Base-by-base conservation (phyloP, 2,888 invertebrate species). In the Agrotis exclamationis region DNA sequence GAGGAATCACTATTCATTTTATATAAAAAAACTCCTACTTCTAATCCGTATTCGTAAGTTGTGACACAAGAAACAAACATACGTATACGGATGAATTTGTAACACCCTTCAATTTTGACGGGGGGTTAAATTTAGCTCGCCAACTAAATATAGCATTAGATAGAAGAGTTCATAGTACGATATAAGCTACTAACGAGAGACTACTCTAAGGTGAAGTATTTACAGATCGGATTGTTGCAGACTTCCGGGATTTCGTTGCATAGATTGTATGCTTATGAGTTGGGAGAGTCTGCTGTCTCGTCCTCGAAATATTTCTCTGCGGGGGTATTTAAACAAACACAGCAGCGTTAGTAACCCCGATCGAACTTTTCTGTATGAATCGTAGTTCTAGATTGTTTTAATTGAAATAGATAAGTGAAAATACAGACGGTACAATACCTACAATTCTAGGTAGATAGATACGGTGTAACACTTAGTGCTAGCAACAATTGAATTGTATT, bases 21-120 rank as follows among this genome's bases (percentile, higher is more conserved):
- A 18, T 53, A 47, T 53, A 53, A 75, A 60, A 63, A 63, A 70
- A 58, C 45, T 18, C 51, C 22, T 13, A 33, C 45, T 24, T 57
- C 11, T 68, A 77, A 81, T 70, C 66, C 58, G 57, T 13, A 66
- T 48, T 28, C 66, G 60, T 72, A 20, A 57, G 63, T 68, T 72
- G 60, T 74, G 68, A 74, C 74, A 77, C 71, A 53, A 82, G 73
- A 74, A 83, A 76, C 76, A 74, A 82, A 72, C 63, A 70, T 24
- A 65, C 58, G 60, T 69, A 22, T 60, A 74, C 28, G 76, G 58
- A 67, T 79, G 71, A 79, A 76, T 77, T 82, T 77, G 78, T 72
- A 82, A 66, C 76, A 76, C 83, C 79, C 84, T 84, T 83, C 79
- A 83, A 72, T 79, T 84, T 81, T 85, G 83, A 83, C 79, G 76